A percentile compares a stretch with the other conserved stretches of the same genome.
Evolutionary conservation across 2,113 vertebrate genomes (phyloP).

Genomic region (Nyctereutes procyonoides): DNA sequence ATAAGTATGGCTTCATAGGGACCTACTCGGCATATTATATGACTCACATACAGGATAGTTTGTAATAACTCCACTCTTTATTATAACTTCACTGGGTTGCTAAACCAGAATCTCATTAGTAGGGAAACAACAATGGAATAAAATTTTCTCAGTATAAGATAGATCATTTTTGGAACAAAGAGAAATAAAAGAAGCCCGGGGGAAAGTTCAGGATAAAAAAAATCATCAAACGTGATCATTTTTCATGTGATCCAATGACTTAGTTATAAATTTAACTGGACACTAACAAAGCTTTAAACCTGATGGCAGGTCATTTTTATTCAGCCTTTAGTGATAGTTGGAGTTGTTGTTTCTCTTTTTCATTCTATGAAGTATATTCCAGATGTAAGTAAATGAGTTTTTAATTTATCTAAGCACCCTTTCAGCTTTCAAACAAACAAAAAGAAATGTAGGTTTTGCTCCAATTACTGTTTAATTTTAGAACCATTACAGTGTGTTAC

Average conservation of each 20-base stretch:
- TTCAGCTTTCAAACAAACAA: conserved; percentile 67
- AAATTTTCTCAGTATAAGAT: background rate
- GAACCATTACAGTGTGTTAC: conserved; percentile 42
- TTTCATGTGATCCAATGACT: background rate
- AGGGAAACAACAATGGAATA: background rate
- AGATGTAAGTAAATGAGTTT: background rate
- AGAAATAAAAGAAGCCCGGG: background rate
- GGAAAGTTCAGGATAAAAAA: conserved; percentile 45
- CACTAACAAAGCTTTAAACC: conserved; percentile 70
- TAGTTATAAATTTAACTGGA: conserved; percentile 42
- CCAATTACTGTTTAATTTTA: conserved; percentile 56
- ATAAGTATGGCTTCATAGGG: conserved; percentile 36
- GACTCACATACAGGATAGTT: conserved; percentile 18
- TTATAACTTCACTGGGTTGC: background rate
- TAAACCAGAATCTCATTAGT: background rate
- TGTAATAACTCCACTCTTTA: background rate
- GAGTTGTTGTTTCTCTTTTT: background rate
- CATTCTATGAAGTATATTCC: background rate
- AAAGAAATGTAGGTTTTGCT: conserved; percentile 61
- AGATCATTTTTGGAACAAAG: conserved; percentile 19
- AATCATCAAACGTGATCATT: background rate
- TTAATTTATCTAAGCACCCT: conserved; percentile 54
- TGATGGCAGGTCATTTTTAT: background rate
- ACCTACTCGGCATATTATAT: conserved; percentile 62
- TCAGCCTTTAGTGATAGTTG: background rate